Base-by-base conservation (phyloP, 2,797 vertebrate species). In the Pseudotriccus pelzelni region DNA sequence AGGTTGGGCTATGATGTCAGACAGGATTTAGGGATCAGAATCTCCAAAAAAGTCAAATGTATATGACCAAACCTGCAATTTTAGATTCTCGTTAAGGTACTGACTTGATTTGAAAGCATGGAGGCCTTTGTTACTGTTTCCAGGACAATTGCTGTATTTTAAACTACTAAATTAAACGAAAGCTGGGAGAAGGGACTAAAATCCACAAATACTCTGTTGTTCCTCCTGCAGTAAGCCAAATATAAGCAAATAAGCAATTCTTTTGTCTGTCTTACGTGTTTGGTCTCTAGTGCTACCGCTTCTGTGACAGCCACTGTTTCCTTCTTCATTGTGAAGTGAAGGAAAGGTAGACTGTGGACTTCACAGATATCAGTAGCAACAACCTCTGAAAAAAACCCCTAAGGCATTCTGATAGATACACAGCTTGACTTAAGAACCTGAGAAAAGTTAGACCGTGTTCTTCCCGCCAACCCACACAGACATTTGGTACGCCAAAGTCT, bases 381-480 rank as follows among this genome's bases (percentile, higher is more conserved):
- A 62, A 41, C 5, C 20, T 60, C 22, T 44, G 55, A 25, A 59
- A 66, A 77, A 87, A 55, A 3, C 2, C 0, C 8, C 12, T 32
- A 8, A 82, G 66, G 16, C 62, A 87, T 50, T 62, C n/a, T 55
- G 27, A 10, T 7, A 67, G 55, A 32, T 59, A 76, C 52, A 59
- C 12, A 59, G 0, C 5, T 70, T 73, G n/a, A 2, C 25, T 94
- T 63, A 62, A 37, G 25, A 17, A 85, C 7, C 8, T 76, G 44
- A 66, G 44, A 87, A 85, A 74, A 16, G 2, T 19, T 17, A 41
- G 24, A 49, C 4, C 4, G 34, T 20, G 27, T 91, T 89, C 36
- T 79, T 69, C 1, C 4, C 3, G 6, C 3, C 4, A 30, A 1
- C 10, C 4, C 12, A 79, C 36, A 39, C 5, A 63, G 3, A 28